phyloP scores from a whole-genome alignment of 1,140 invertebrate genomes.

The Lepidurus couesii region DNA sequence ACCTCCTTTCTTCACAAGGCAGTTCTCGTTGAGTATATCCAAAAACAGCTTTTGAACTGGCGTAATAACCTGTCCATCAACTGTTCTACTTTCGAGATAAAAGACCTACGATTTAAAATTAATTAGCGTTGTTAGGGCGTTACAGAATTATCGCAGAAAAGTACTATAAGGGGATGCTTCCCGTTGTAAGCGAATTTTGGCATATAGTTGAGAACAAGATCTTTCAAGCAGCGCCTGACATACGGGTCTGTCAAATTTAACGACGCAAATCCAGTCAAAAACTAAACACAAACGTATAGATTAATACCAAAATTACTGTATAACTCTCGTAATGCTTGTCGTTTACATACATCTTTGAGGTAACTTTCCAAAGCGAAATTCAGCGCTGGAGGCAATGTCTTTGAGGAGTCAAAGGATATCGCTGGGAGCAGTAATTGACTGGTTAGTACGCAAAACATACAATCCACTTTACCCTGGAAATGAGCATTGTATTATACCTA shows the following conservation, averaged over 20 bases:
- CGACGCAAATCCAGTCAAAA: neutral
- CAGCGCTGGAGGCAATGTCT: neutral
- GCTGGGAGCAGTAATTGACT: neutral
- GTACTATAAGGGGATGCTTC: neutral
- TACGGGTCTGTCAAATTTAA: conserved; percentile 5
- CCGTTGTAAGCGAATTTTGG: neutral
- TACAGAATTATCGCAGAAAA: neutral
- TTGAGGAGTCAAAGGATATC: neutral
- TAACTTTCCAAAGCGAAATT: neutral
- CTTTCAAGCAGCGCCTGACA: neutral
- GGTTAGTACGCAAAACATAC: neutral
- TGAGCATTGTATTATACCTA: neutral
- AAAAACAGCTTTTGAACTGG: neutral
- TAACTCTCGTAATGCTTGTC: neutral
- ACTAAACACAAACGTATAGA: neutral
- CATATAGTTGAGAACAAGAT: neutral
- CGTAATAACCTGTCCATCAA: neutral
- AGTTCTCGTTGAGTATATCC: neutral
- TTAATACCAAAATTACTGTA: neutral
- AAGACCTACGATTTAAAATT: neutral
- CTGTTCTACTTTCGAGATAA: neutral
- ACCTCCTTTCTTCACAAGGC: neutral
- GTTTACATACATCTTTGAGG: neutral
- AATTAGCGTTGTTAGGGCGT: neutral
- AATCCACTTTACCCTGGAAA: neutral